Percentiles rank a stretch among this genome's conserved stretches.
Evolutionary conservation across 2,797 vertebrate genomes (phyloP).

Genomic region (Tragopan temminckii): DNA sequence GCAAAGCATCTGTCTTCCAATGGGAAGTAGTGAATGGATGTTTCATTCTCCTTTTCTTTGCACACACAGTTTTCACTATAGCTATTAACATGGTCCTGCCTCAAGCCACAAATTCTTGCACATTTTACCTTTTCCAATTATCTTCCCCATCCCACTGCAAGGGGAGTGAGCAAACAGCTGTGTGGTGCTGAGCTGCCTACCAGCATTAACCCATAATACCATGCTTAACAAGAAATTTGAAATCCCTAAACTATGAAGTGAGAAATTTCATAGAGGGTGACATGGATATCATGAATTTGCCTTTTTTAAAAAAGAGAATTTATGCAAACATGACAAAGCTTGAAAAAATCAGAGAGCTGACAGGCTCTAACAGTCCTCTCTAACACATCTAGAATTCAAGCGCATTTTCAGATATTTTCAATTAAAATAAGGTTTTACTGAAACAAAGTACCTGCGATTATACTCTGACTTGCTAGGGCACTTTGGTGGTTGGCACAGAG

Average conservation of each 20-base stretch:
- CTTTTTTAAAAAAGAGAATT: neutral
- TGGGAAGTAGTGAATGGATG: neutral
- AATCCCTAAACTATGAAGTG: neutral
- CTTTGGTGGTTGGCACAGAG: neutral
- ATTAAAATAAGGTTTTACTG: neutral
- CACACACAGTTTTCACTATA: neutral
- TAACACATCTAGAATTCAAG: neutral
- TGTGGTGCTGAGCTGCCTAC: neutral
- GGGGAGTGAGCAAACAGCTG: too few species aligned
- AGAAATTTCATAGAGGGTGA: neutral
- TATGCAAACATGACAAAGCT: neutral
- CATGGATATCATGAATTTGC: neutral
- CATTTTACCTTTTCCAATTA: neutral
- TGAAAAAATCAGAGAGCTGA: neutral
- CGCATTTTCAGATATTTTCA: neutral
- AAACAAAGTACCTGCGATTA: neutral
- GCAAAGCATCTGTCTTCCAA: neutral
- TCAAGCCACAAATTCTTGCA: neutral
- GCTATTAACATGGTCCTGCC: neutral
- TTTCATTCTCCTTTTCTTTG: neutral
- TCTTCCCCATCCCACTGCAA: neutral
- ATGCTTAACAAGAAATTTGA: neutral
- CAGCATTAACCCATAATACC: neutral
- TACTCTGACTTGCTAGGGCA: neutral
- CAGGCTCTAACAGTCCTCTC: neutral